Evolutionary conservation across 2,888 invertebrate species (phyloP).

Genomic region (Agapostemon virescens): DNA sequence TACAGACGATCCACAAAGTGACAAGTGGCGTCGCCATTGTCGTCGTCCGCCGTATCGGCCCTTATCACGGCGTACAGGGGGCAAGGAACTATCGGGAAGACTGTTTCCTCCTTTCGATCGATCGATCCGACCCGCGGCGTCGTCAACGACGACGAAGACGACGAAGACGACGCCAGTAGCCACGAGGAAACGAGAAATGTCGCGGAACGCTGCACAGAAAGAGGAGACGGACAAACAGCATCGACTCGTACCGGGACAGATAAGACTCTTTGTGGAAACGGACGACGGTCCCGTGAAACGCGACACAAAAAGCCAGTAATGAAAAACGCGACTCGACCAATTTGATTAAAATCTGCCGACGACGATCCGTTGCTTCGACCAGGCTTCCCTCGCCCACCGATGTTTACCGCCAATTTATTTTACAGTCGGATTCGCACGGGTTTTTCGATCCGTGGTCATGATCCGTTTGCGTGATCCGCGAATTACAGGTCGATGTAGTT

Average conservation of each 20-base stretch:
- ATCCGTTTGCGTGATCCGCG: not conserved
- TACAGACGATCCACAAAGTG: constrained; percentile 38
- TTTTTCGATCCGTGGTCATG: not conserved
- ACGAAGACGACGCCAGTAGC: constrained; percentile 7
- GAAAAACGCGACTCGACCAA: not conserved
- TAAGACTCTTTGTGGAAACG: constrained; percentile 38
- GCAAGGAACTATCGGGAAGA: constrained; percentile 46
- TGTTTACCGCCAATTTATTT: not conserved
- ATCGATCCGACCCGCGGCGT: constrained; percentile 47
- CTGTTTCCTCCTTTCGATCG: constrained; percentile 58
- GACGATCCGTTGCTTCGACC: not conserved
- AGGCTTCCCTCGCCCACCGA: not conserved
- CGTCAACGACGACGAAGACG: not conserved
- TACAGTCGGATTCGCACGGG: not conserved
- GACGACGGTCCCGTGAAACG: constrained; percentile 17
- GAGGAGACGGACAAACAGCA: constrained; percentile 36
- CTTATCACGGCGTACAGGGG: constrained; percentile 38
- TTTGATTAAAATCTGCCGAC: constrained; percentile 14
- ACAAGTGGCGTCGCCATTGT: constrained; percentile 50
- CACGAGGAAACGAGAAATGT: constrained; percentile 57
- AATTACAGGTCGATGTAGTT: not conserved
- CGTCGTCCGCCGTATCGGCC: constrained; percentile 33
- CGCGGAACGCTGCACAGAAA: constrained; percentile 40
- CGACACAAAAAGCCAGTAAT: constrained; percentile 17
- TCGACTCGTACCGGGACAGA: constrained; percentile 28